Base-by-base conservation (phyloP, 2,888 invertebrate species). In the Sabatieria punctata region DNA sequence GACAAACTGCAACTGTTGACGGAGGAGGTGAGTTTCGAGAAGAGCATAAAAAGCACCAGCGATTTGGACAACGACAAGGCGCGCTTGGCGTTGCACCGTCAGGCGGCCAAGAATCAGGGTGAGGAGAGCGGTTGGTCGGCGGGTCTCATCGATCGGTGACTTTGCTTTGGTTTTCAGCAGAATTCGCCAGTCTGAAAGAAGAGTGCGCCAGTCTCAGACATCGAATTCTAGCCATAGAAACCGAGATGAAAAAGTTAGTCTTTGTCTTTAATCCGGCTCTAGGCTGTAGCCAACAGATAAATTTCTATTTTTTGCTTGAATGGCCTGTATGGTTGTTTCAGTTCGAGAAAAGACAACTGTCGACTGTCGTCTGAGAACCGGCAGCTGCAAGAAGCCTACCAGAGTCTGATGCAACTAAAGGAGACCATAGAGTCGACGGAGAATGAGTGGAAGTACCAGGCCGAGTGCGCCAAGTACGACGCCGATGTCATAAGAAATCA, bases 231-330 rank as follows among this genome's bases (percentile, higher is more conserved):
- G 61, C 61, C 25, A 63, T 68, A 22, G 68, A 68, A 55, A 60
- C 60, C 4, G 68, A 68, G 49, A 64, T 68, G 61, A 65, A 63
- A 55, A 60, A 60, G 66, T 67, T 53, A 60, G 65, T 58, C 25
- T n/a, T 13, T 23, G 13, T 50, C 4, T 1, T 19, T 33, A 23
- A 21, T 21, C 13, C 18, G 3, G 15, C 11, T 13, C 19, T 41
- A 15, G 23, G 8, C 30, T 30, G 30, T 11, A 15, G 15, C 8
- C 30, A 30, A 11, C 8, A 8, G 30, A 15, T 30, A 30, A 30
- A 15, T 8, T 30, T 30, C 15, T 8, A 8, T 15, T 30, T 30
- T 30, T 11, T 30, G 30, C 8, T 30, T 30, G 15, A 11, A 8
- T 11, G 30, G 30, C 8, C 30, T 30, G 30, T 11, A 8, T 30